These are phyloP conservation scores for Drosophila emarginata DNA, from an alignment of 2,888 invertebrate genomes.

Conservation along the genomic window DNA sequence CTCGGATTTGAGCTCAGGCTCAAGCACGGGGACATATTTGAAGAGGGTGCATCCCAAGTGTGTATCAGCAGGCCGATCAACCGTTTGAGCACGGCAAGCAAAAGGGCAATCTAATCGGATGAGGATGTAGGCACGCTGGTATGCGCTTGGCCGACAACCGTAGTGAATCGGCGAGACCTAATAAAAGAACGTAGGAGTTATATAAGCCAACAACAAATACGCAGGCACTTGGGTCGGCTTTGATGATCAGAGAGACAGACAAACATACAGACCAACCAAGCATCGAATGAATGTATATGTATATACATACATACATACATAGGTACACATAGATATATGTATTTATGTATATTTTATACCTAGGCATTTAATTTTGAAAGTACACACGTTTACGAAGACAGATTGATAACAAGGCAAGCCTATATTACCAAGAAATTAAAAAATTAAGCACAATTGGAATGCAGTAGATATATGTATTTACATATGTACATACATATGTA, in stretches of 20 bases:
- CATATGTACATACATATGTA: too few species aligned
- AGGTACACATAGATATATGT: too few species aligned
- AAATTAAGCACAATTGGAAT: neutral
- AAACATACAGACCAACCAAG: neutral
- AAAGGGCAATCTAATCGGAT: constrained; percentile 54
- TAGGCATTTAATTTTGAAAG: neutral
- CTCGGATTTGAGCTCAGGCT: constrained; percentile 5
- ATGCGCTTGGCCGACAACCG: constrained; percentile 69
- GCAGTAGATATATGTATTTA: neutral
- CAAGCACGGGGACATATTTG: constrained; percentile 53
- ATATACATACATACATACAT: too few species aligned
- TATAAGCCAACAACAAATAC: constrained; percentile 15
- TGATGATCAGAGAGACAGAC: neutral
- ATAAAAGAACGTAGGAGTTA: constrained; percentile 12
- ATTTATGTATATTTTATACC: neutral
- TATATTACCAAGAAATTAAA: neutral
- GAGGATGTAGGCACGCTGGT: constrained; percentile 61
- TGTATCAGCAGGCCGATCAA: constrained; percentile 67
- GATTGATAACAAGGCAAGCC: neutral
- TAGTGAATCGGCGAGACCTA: constrained; percentile 59
- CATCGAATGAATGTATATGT: too few species aligned
- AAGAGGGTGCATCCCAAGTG: constrained; percentile 64
- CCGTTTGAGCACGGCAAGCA: constrained; percentile 40
- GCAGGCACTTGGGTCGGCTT: neutral
- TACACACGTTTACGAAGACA: neutral